These are phyloP conservation scores for Nymphalis polychloros DNA, from an alignment of 2,888 invertebrate species.

Conservation along the genomic window DNA sequence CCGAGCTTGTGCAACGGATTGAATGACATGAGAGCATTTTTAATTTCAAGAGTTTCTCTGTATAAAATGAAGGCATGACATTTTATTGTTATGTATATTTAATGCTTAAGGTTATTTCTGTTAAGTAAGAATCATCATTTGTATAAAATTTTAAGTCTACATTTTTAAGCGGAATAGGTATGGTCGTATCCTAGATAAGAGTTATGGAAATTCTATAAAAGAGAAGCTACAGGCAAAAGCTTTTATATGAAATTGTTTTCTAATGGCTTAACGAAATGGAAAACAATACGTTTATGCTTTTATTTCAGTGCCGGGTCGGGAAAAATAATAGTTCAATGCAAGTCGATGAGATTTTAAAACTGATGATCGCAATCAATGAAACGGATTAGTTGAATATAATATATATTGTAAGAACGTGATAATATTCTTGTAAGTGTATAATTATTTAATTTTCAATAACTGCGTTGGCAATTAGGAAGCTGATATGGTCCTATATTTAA, in stretches of 20 bases:
- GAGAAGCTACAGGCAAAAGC: background rate
- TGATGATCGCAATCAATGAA: too few species aligned
- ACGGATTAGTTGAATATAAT: too few species aligned
- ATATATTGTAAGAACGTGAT: too few species aligned
- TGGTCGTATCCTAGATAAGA: background rate
- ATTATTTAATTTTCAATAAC: too few species aligned
- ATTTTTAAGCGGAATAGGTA: background rate
- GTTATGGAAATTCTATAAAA: background rate
- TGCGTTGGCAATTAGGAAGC: too few species aligned
- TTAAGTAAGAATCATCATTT: background rate
- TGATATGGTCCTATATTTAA: too few species aligned
- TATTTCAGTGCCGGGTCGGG: background rate
- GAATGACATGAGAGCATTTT: conserved; percentile 3
- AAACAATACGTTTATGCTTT: background rate
- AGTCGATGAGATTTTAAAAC: background rate
- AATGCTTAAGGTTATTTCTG: background rate
- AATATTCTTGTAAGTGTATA: too few species aligned
- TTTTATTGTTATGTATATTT: background rate
- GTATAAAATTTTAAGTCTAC: background rate
- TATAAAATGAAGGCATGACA: background rate
- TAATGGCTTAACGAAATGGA: background rate
- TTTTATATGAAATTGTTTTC: conserved; percentile 1
- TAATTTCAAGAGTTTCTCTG: background rate
- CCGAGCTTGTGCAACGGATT: conserved; percentile 2
- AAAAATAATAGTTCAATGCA: background rate